A percentile compares a stretch with the other conserved stretches of the same genome.
Conservation (phyloP, 1,140 invertebrate genomes). For the Drosophila ambigua region DNA sequence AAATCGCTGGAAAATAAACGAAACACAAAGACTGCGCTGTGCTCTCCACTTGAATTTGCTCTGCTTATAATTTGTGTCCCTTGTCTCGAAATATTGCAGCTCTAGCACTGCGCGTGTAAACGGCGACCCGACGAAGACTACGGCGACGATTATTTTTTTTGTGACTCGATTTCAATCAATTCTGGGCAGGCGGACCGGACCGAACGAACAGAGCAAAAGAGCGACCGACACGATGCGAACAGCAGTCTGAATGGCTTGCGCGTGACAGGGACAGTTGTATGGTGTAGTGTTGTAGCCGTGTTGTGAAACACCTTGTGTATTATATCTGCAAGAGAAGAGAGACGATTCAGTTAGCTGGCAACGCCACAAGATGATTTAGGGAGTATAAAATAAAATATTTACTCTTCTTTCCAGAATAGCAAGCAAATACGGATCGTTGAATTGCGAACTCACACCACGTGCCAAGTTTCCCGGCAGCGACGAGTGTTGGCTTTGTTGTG, state of each 20-base stretch:
- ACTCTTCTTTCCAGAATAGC: too few species aligned
- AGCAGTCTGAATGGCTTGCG: neutral
- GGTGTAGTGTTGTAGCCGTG: conserved; percentile 36
- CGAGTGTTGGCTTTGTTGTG: conserved; percentile 1
- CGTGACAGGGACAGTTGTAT: conserved; percentile 43
- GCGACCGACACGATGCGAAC: conserved; percentile 1
- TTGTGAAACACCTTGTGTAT: conserved; percentile 54
- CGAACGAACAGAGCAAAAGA: conserved; percentile 32
- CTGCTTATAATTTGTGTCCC: conserved; percentile 65
- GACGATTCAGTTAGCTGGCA: conserved; percentile 5
- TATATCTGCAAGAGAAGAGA: conserved; percentile 38
- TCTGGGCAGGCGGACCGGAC: conserved; percentile 41
- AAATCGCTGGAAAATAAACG: conserved; percentile 60
- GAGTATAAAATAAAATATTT: too few species aligned
- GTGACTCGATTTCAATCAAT: conserved; percentile 34
- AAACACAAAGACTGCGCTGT: conserved; percentile 74
- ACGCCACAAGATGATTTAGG: too few species aligned
- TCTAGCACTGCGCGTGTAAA: conserved; percentile 70
- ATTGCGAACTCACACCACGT: too few species aligned
- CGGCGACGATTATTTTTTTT: conserved; percentile 65
- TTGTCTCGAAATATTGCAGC: conserved; percentile 77
- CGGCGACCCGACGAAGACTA: conserved; percentile 79
- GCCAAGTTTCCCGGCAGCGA: conserved; percentile 41
- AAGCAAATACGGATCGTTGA: too few species aligned
- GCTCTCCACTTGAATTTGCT: conserved; percentile 71